Base-by-base conservation (phyloP, 1,140 invertebrate species). In the Zaprionus gabonicus region DNA sequence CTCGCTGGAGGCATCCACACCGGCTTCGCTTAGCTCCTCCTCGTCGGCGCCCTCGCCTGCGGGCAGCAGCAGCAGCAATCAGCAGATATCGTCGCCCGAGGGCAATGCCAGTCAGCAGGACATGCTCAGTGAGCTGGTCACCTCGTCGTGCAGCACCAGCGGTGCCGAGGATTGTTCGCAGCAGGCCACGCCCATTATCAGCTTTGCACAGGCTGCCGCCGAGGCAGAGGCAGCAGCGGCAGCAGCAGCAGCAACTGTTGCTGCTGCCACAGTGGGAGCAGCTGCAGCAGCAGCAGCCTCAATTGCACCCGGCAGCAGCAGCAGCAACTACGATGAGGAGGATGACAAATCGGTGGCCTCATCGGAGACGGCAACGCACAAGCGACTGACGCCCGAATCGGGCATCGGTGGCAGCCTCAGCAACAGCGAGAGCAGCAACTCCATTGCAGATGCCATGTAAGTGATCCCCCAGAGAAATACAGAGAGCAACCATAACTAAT, bases 381-480 rank as follows among this genome's bases (percentile, higher is more conserved):
- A 90, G 59, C 86, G 81, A 4, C 65, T 91, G 1, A 92, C 91
- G 4, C 86, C 86, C n/a, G 91, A 92, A 51, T 92, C 91, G 0
- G 91, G 91, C 6, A 92, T 92, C 36, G 91, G 91, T 7, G 91
- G 91, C 67, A 92, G 91, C 66, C 75, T 92, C 12, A 92, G 91
- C 62, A 92, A 92, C 55, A 92, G 86, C 28, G 91, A 92, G 65
- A 92, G 91, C 74, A 86, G 86, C 75, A 86, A 83, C 34, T 83
- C 82, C 20, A 91, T 91, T 23, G 83, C 71, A 6, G 86, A 86
- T 68, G 86, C 82, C 67, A 91, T 91, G 86, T 91, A 58, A 91
- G 80, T 90, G 27, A 34, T 15, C 55, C 15, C 10, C 7, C 1
- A 17, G n/a, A 20, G 56, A 10, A n/a, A 17, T 10, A 31, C 9